Conservation (phyloP, 2,113 vertebrate genomes). For the Herpetotheres cachinnans region DNA sequence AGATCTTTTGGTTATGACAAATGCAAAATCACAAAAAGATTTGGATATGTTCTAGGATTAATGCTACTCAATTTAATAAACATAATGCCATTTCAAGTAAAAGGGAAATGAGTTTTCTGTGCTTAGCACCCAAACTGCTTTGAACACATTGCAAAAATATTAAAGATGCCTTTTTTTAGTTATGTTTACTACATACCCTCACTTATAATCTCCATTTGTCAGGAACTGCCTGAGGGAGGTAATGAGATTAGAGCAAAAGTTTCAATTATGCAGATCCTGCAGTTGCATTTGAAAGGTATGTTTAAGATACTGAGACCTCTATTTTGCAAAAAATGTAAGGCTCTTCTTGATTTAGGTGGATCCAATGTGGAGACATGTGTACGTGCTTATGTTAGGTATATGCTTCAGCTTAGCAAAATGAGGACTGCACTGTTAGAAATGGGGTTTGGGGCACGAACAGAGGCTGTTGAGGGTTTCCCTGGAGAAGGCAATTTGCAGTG, state of each 20-base stretch:
- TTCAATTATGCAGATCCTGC: neutral
- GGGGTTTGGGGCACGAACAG: neutral
- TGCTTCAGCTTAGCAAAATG: neutral
- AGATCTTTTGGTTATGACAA: neutral
- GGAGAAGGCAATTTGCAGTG: rapidly evolving
- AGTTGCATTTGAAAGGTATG: neutral
- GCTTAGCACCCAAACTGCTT: neutral
- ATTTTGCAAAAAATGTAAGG: neutral
- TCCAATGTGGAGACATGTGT: rapidly evolving
- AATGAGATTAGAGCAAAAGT: neutral
- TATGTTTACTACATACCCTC: neutral
- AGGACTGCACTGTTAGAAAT: neutral
- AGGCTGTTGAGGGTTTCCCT: neutral
- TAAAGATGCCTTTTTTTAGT: neutral
- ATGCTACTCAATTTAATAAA: neutral
- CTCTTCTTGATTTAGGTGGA: neutral
- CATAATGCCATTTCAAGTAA: neutral
- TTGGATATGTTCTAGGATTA: neutral
- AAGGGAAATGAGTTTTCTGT: neutral
- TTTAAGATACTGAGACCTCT: neutral
- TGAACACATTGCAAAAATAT: neutral
- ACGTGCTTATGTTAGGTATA: rapidly evolving
- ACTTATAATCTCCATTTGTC: neutral
- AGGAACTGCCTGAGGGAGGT: neutral
- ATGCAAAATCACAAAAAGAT: neutral